These are phyloP conservation scores for Caenorhabditis briggsae DNA, from an alignment of 1,140 invertebrate genomes.

Conservation along the genomic window DNA sequence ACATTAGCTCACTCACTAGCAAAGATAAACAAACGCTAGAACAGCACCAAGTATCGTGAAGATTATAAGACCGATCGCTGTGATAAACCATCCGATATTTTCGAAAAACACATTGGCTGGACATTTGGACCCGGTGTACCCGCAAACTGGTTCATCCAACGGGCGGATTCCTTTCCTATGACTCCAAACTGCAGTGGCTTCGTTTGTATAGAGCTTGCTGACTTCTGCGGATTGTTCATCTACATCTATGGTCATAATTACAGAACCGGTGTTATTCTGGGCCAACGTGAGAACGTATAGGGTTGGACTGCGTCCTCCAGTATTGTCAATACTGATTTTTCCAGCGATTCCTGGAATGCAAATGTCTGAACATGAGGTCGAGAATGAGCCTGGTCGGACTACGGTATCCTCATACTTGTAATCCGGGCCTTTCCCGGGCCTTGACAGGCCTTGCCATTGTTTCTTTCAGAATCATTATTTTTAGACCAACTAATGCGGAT, in stretches of 20 bases:
- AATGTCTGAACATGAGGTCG: not conserved
- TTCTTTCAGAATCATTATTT: no score
- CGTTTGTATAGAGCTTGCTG: not conserved
- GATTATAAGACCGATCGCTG: not conserved
- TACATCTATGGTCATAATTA: constrained; percentile 39
- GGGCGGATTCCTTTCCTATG: constrained; percentile 5
- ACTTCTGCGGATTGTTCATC: not conserved
- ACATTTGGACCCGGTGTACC: constrained; percentile 14
- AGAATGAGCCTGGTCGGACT: not conserved
- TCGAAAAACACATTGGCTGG: constrained; percentile 13
- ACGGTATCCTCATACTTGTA: no score
- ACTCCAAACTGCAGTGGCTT: not conserved
- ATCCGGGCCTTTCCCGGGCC: no score
- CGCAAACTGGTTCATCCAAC: constrained; percentile 15
- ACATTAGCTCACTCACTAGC: not conserved
- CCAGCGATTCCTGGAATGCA: not conserved
- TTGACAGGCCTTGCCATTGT: no score
- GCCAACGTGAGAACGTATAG: not conserved
- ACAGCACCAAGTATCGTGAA: not conserved
- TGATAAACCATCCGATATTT: constrained; percentile 4
- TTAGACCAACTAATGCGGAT: no score
- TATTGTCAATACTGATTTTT: not conserved
- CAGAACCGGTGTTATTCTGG: not conserved
- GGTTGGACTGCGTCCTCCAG: not conserved
- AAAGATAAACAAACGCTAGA: constrained; percentile 25